A percentile compares a stretch with the other conserved stretches of the same genome.
phyloP scores from a whole-genome alignment of 2,113 vertebrate genomes.

The Aegithalos caudatus region DNA sequence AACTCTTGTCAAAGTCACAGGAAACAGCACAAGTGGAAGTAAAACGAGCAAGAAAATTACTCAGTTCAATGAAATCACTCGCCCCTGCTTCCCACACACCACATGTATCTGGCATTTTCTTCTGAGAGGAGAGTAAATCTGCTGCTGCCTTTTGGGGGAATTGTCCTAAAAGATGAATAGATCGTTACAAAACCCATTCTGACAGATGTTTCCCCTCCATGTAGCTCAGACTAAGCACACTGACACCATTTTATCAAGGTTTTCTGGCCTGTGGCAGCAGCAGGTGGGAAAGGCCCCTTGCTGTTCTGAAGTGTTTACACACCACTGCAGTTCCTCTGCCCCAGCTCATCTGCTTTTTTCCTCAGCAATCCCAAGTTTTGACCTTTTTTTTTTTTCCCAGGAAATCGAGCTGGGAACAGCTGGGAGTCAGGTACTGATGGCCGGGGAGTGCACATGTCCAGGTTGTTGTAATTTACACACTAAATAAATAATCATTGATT shows the following conservation, averaged over 20 bases:
- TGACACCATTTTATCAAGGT: background rate
- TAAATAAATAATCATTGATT: background rate
- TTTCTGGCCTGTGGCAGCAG: background rate
- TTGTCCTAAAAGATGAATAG: accelerated
- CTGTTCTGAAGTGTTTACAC: accelerated
- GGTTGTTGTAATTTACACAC: background rate
- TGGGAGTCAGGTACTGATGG: accelerated
- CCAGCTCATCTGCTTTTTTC: background rate
- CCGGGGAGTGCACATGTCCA: accelerated
- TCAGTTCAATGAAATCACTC: background rate
- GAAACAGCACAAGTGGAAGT: background rate
- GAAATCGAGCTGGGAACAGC: background rate
- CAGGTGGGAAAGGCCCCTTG: too few species aligned
- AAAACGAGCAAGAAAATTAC: background rate
- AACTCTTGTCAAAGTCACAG: background rate
- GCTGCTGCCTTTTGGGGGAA: background rate
- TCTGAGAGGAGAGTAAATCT: background rate
- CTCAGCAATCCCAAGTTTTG: background rate
- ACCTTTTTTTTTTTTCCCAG: background rate
- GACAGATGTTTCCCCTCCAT: accelerated
- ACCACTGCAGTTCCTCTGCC: accelerated
- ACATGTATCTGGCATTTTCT: background rate
- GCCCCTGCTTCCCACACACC: background rate
- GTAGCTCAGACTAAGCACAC: background rate
- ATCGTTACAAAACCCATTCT: background rate